Base-by-base conservation (phyloP, 2,113 vertebrate species). In the Alethe diademata region DNA sequence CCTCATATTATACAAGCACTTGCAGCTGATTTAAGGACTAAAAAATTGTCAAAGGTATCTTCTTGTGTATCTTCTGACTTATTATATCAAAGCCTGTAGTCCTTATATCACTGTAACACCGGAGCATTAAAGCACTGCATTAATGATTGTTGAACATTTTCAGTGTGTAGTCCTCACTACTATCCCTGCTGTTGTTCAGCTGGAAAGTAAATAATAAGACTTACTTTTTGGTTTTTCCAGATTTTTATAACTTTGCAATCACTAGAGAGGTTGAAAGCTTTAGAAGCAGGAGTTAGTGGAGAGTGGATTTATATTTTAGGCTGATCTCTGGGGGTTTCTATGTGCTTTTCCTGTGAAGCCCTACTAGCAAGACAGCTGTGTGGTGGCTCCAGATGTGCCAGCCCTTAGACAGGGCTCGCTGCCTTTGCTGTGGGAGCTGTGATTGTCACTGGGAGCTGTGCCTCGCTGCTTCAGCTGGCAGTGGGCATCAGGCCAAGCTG, bases 401-500 rank as follows among this genome's bases (percentile, higher is more conserved):
- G 10, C 19, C 36, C 19, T 38, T 5, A 28, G 38, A 8, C 5
- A 12, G 1, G 1, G 14, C 23, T 9, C 0, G 0, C 14, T 70
- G 20, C 45, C 12, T 25, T 92, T 0, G 0, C 31, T 53, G 20
- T 48, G n/a, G 33, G 47, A 64, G 2, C 14, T 28, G 4, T 43
- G 3, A 20, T 18, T 8, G 10, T 62, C 54, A 11, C 0, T 14
- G 60, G 33, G 38, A 90, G 9, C 62, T 62, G 14, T 8, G 7
- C 33, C 45, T 70, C 0, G 0, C 7, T 12, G 12, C 43, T 64
- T 29, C 65, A 78, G 22, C 31, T 51, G 19, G 40, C 33, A 54
- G 19, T 25, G 26, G 8, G 17, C 33, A 57, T 6, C 38, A 58
- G 72, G 15, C 29, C 61, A 13, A 61, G 40, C 24, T 79, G 2